Evolutionary conservation across 1,140 invertebrate genomes (phyloP), one percentile per base, ranked within the genome.

Genomic region (Delia radicum): DNA sequence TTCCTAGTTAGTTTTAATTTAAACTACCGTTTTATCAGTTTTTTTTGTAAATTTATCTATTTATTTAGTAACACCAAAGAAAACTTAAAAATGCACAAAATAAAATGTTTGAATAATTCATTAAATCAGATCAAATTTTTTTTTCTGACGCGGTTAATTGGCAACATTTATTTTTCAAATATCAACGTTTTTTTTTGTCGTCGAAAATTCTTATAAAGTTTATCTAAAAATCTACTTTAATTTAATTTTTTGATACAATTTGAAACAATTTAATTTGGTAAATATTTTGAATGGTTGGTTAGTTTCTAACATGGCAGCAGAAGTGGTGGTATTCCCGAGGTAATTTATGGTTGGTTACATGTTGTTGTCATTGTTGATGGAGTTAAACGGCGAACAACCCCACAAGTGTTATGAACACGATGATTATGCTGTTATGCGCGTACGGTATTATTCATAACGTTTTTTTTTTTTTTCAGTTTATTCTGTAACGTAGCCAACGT

Each of bases 401-500:
- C 12, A 42, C 37, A 42, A 21, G 48, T 55, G 48, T 55, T 55
- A 55, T 7, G 21, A 21, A 55, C 10, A 55, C 48, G 48, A 55
- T 55, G 18, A 55, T 55, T 55, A 55, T 55, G 48, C n/a, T n/a
- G 48, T 55, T 55, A 21, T 18, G 24, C n/a, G 48, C 21, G 21
- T 21, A 8, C 33, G 33, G 46, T 55, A 55, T 2, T 55, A 55
- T n/a, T n/a, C 48, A 18, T 55, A 55, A 3, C 48, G 48, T 69
- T n/a, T n/a, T n/a, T n/a, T n/a, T n/a, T n/a, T n/a, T n/a, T n/a
- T n/a, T n/a, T n/a, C n/a, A n/a, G n/a, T n/a, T n/a, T n/a, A n/a
- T n/a, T n/a, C n/a, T 69, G 65, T 69, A 37, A 33, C 5, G 29
- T 69, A 31, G 65, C 65, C 65, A 69, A 69, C 31, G 21, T 21